Evolutionary conservation across 2,113 vertebrate genomes (phyloP), one percentile per base, ranked within the genome.

Genomic region (Struthio camelus): DNA sequence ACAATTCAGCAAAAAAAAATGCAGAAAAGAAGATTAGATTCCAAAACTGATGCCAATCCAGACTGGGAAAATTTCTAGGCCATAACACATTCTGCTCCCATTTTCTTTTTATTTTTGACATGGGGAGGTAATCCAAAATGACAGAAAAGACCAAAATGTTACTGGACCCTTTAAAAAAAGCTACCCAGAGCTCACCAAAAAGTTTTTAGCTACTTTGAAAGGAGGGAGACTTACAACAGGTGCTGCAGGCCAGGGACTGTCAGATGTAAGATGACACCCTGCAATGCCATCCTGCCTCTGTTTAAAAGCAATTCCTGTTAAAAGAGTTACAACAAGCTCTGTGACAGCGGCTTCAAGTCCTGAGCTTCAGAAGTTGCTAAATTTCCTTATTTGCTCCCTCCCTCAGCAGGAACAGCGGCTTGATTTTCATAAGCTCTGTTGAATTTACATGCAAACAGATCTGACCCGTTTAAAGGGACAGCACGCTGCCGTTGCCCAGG

Each of bases 361-460:
- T 42, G 25, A 87, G 44, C 40, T 77, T 87, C 66, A 36, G 6
- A 75, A 76, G 65, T 20, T 89, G 59, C 79, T 69, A 72, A 50
- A 72, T 87, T 77, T 67, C 66, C 59, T 80, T 56, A 34, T 36
- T 86, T 89, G 89, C 92, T 89, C 24, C 46, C 71, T 88, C 81
- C 58, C 77, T 64, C 36, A 40, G 85, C 51, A 85, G 80, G 80
- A 91, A 44, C n/a, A 42, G 67, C 16, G 24, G 58, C 75, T 90
- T 78, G 66, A 64, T 95, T 97, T 96, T 93, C 82, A 38, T 77
- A 80, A 96, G 72, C 78, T 89, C 79, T 53, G 75, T 46, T 66
- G 89, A 48, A 72, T 51, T 64, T 34, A 34, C 91, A 14, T 20
- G 84, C 73, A 90, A 95, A 84, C 50, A 85, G 84, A 90, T 78